Percentiles rank a stretch among this genome's conserved stretches.
These are phyloP conservation scores for Tympanuchus pallidicinctus DNA, from an alignment of 2,113 vertebrate species.

Conservation along the genomic window DNA sequence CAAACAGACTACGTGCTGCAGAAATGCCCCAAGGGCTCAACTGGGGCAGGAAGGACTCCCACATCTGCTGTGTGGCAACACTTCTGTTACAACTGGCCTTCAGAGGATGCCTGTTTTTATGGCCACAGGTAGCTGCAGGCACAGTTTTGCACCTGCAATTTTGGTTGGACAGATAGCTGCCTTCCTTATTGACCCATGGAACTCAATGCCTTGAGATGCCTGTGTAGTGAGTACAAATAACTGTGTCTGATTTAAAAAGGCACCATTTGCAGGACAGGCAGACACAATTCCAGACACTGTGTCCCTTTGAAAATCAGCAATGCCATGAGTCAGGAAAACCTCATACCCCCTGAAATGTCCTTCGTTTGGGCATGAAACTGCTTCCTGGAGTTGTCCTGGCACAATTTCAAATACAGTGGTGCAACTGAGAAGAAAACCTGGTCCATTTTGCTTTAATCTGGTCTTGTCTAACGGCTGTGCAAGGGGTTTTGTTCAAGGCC, in stretches of 20 bases:
- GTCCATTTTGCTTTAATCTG: background rate
- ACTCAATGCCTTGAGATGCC: background rate
- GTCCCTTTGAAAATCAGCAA: background rate
- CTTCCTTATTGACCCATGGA: background rate
- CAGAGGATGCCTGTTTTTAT: background rate
- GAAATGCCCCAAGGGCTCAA: accelerated
- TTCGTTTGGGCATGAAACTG: background rate
- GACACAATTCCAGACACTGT: background rate
- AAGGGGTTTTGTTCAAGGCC: background rate
- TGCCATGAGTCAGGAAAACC: background rate
- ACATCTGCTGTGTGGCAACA: background rate
- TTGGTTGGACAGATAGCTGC: background rate
- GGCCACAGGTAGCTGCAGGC: background rate
- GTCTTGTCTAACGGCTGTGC: background rate
- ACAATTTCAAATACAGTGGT: background rate
- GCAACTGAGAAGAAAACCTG: background rate
- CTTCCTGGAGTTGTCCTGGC: background rate
- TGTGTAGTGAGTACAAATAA: background rate
- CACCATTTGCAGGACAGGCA: background rate
- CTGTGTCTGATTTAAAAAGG: background rate
- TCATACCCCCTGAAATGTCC: accelerated
- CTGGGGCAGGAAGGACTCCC: background rate
- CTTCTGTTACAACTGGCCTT: background rate
- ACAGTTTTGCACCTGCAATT: conserved; percentile 12
- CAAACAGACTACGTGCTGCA: background rate